Percentiles rank a stretch among this genome's conserved stretches.
Conservation (phyloP, 2,797 vertebrate species). For the Heteromormyrus szaboi region DNA sequence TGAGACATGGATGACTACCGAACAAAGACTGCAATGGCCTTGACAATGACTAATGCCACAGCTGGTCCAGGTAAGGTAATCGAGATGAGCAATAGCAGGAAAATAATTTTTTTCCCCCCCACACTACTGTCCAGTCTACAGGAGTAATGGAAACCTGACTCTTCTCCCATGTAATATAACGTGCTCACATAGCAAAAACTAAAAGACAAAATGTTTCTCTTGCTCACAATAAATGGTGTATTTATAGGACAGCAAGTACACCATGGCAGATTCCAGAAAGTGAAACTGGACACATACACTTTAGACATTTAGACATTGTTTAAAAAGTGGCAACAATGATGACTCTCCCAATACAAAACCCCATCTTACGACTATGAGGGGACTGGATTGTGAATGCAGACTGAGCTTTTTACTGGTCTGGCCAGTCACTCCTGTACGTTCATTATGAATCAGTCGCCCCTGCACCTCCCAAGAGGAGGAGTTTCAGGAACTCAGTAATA, state of each 20-base stretch:
- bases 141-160: conserved; percentile 13
- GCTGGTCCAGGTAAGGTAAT: conserved; percentile 7
- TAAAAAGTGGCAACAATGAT: not conserved
- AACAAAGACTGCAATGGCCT: not conserved
- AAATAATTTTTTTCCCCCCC: not conserved
- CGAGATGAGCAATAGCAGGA: conserved; percentile 7
- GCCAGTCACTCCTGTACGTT: not conserved
- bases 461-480: not conserved
- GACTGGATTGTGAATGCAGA: not conserved
- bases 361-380: not conserved
- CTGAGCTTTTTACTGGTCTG: not conserved
- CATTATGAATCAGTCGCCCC: not conserved
- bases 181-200: not conserved
- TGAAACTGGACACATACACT: not conserved
- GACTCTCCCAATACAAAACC: not conserved
- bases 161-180: not conserved
- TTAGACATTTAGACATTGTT: not conserved
- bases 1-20: not conserved
- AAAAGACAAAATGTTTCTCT: not conserved
- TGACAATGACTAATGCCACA: not conserved
- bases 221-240: not conserved
- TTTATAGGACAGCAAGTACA: not conserved
- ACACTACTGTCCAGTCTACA: not conserved
- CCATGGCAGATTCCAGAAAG: not conserved
- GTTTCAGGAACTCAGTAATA: not conserved